Evolutionary conservation across 2,797 vertebrate genomes (phyloP).

Genomic region (Rhyacichthys aspro): DNA sequence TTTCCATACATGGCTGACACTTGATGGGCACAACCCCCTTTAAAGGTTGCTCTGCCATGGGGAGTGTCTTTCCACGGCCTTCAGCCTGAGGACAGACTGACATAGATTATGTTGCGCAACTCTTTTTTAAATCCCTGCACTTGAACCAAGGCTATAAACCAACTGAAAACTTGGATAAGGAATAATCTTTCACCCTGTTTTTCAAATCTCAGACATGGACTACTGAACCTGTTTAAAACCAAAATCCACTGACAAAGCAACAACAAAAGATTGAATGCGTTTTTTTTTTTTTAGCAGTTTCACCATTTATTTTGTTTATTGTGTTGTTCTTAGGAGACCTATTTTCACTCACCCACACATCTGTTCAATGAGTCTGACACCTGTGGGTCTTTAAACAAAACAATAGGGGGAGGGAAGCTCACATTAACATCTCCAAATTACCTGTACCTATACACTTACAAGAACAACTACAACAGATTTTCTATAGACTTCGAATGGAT

Average conservation of each 20-base stretch:
- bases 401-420: background rate
- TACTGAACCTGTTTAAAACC: slow-evolving; percentile 20
- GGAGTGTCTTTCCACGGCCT: slow-evolving; percentile 52
- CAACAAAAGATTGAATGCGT: too few species aligned
- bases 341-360: slow-evolving; percentile 7
- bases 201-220: slow-evolving; percentile 17
- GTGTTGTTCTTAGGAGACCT: background rate
- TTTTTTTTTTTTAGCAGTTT: too few species aligned
- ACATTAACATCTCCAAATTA: background rate
- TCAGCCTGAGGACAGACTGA: slow-evolving; percentile 28
- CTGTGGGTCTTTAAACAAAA: slow-evolving; percentile 17
- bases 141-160: slow-evolving; percentile 8
- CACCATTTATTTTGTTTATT: too few species aligned
- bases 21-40: slow-evolving; percentile 40
- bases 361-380: slow-evolving; percentile 10
- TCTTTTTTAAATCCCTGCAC: slow-evolving; percentile 22
- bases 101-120: slow-evolving; percentile 47
- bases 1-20: slow-evolving; percentile 73
- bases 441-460: slow-evolving; percentile 15
- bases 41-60: slow-evolving; percentile 31
- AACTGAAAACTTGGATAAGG: slow-evolving; percentile 16
- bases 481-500: background rate
- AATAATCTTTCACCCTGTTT: slow-evolving; percentile 12
- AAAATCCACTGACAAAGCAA: too few species aligned
- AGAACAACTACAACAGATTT: too few species aligned